These are phyloP conservation scores for Gobius niger DNA, from an alignment of 2,113 vertebrate species.

Conservation along the genomic window DNA sequence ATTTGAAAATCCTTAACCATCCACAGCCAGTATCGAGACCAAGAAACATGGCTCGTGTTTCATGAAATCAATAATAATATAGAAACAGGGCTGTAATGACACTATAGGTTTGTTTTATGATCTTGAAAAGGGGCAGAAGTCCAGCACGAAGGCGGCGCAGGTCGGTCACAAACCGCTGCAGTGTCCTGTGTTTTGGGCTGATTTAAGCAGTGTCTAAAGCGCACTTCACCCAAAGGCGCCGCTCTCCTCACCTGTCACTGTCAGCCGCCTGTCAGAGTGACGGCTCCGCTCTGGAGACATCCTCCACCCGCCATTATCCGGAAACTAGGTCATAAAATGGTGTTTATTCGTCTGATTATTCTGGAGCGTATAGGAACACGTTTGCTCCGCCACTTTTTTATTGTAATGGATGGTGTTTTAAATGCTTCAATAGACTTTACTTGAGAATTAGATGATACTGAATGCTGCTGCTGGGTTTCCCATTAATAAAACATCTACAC, in stretches of 20 bases:
- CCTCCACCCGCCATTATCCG: not conserved
- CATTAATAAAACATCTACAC: too few relatives aligned
- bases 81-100: too few relatives aligned
- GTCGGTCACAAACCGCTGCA: not conserved
- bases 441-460: too few relatives aligned
- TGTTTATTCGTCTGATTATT: slow-evolving; percentile 6
- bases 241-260: slow-evolving; percentile 16
- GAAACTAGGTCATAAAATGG: not conserved
- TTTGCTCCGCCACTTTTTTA: not conserved
- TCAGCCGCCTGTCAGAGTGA: not conserved
- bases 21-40: too few relatives aligned
- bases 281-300: not conserved
- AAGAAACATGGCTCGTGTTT: too few relatives aligned
- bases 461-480: too few relatives aligned
- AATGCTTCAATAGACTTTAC: too few relatives aligned
- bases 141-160: too few relatives aligned
- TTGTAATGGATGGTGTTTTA: not conserved
- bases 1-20: too few relatives aligned
- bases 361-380: not conserved
- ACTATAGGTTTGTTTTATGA: too few relatives aligned
- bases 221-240: slow-evolving; percentile 14
- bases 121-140: too few relatives aligned
- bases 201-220: slow-evolving; percentile 15
- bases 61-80: too few relatives aligned
- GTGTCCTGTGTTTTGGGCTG: slow-evolving; percentile 1